A percentile compares a stretch with the other conserved stretches of the same genome.
Evolutionary conservation across 2,888 invertebrate species (phyloP).

Genomic region (Noctuana brunneofusca): DNA sequence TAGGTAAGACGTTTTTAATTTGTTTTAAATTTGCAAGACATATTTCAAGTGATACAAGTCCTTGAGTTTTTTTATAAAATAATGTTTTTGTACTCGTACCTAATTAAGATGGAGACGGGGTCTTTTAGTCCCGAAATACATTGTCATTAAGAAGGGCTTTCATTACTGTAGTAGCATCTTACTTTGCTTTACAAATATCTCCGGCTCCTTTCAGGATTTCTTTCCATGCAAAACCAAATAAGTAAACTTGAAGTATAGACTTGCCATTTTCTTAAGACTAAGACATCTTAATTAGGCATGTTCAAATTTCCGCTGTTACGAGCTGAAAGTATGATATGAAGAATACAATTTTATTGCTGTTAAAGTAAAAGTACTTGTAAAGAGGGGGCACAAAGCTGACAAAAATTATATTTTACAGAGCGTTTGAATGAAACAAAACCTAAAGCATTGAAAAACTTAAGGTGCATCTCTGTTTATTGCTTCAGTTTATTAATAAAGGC

Average conservation of each 20-base stretch:
- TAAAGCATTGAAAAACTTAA: no score
- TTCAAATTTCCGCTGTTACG: background rate
- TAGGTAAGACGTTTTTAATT: constrained; percentile 9
- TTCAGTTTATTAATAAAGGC: no score
- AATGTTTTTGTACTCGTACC: constrained; percentile 40
- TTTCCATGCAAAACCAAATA: constrained; percentile 11
- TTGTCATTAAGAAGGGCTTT: constrained; percentile 21
- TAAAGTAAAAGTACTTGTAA: no score
- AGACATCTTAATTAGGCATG: background rate
- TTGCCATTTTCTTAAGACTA: constrained; percentile 6
- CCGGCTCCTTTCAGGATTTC: constrained; percentile 9
- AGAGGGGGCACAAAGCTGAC: no score
- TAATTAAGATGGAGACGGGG: constrained; percentile 62
- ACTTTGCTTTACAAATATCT: constrained; percentile 15
- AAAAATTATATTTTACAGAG: no score
- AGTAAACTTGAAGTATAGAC: background rate
- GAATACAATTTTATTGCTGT: background rate
- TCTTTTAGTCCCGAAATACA: constrained; percentile 35
- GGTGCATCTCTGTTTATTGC: no score
- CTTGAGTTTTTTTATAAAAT: constrained; percentile 37
- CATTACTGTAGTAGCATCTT: constrained; percentile 22
- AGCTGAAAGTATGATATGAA: background rate
- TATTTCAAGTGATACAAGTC: constrained; percentile 15
- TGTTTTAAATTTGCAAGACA: constrained; percentile 18
- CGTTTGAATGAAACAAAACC: no score